Base-by-base conservation (phyloP, 1,140 invertebrate species). In the Drosophila neocordata region DNA sequence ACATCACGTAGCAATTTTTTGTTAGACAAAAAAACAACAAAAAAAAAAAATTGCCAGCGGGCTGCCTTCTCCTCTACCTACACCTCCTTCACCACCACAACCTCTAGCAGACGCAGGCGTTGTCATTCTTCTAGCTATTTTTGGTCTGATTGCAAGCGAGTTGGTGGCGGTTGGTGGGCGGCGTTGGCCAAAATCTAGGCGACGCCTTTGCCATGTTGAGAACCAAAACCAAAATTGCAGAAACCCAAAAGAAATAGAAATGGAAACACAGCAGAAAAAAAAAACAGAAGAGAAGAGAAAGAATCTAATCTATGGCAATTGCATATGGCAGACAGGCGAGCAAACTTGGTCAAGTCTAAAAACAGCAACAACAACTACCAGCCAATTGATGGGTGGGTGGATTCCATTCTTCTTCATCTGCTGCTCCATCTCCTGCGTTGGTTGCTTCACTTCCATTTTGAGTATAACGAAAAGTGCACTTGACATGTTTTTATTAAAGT, bases 401-500 rank as follows among this genome's bases (percentile, higher is more conserved):
- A 13, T 20, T 56, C 53, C 8, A 56, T 31, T 18, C 51, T 34
- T 24, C 51, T 66, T 60, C 52, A 56, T 37, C 22, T 24, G 22
- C 22, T 60, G 57, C 57, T 70, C 56, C 72, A 61, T 60, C 65
- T 62, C 63, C 73, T 71, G 48, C 37, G 35, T 12, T n/a, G 2
- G 2, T 24, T 5, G 12, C 56, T 12, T n/a, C 35, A n/a, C 38
- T 24, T 27, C 20, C n/a, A 12, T 11, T 51, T 48, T 35, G 15
- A 35, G 27, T 57, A 62, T 61, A 68, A 57, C 56, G 56, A 69
- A 83, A 83, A 84, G 78, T 87, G 78, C 83, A 79, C 81, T 85
- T 85, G 82, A 85, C 82, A 85, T 85, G 82, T 85, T 85, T 81
- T 81, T 85, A 81, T 85, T 85, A 81, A 85, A 85, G 81, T 87